Base-by-base conservation (phyloP, 2,888 invertebrate genomes). In the Germaria angustata region DNA sequence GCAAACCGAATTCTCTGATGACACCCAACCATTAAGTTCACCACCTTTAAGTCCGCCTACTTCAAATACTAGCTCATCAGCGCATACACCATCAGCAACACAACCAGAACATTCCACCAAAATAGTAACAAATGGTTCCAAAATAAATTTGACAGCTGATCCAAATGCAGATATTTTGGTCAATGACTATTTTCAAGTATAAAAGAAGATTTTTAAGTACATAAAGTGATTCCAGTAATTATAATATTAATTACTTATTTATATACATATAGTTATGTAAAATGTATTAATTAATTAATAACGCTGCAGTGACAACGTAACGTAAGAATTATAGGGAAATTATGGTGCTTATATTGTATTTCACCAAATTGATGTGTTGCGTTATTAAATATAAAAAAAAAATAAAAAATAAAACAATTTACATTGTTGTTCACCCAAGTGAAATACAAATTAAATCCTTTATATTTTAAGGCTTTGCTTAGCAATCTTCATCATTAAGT, bases 131-230 rank as follows among this genome's bases (percentile, higher is more conserved):
- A 85, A 84, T 68, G 84, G 75, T 75, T 59, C 82, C 81, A 84
- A 85, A 84, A 71, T 80, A 20, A 77, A 78, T 81, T 17, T 78
- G 61, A 75, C 71, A 69, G 11, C 83, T 49, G 80, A 82, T 76
- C 84, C 80, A 85, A 86, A 59, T 86, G 71, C 75, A 80, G 86
- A 90, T 85, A 87, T 89, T 59, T 87, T 90, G 68, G 91, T 92
- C 39, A 90, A 90, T 86, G 92, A 92, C 86, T 92, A 91, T 85
- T 92, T 92, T 86, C 91, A 92, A 87, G 92, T 92, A 83, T 86
- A 85, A 80, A 22, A 11, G 6, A 28, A 28, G 3, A 3, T 32
- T 59, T 78, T 63, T 72, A 63, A 49, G 34, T 77, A 84, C 68
- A 79, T 66, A 22, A 69, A 79, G 82, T 79, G 75, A 72, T 79